Evolutionary conservation across 2,113 vertebrate species (phyloP), one percentile per base, ranked within the genome.

Genomic region (Triplophysa siluroides): DNA sequence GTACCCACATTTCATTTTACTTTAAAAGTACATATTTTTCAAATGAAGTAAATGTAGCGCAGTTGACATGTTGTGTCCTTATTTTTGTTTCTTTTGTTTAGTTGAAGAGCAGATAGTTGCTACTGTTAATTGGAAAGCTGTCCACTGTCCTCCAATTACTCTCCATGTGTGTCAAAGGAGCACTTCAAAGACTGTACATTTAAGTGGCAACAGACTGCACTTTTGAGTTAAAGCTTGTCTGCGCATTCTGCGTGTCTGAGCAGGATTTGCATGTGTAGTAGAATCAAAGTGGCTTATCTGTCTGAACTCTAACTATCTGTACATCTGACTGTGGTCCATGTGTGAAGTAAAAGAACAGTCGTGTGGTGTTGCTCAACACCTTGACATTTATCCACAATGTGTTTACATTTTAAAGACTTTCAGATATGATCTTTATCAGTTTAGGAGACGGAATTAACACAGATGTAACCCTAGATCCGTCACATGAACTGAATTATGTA

Each of bases 221-320:
- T 29, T 29, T 65, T 64, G 47, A 33, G 65, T 72, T 79, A 74
- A 82, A 81, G 74, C 71, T 62, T 62, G 45, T 54, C 60, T 73
- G 65, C 62, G 19, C 41, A 56, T 82, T 78, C 62, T 82, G 74
- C 88, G 72, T 86, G 86, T 85, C 83, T 85, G 87, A 85, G 84
- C 88, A 84, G 67, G 81, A 83, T 85, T 83, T 81, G 78, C 62
- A 38, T 86, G 81, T 78, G 68, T 52, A 71, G 76, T 76, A 84
- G 81, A 65, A 72, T 21, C 41, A 65, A 56, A 64, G 73, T 61
- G 78, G 68, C 29, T 88, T 76, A 88, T 88, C 81, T 85, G 47
- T 67, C 70, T 79, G 76, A 69, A 78, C 70, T 80, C 79, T 70
- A 76, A 83, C 80, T 82, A 85, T 85, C 80, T 83, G 65, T 62